Percentiles rank a stretch among this genome's conserved stretches.
phyloP scores from a whole-genome alignment of 2,888 invertebrate species.

The Drosophila stalkeri region DNA sequence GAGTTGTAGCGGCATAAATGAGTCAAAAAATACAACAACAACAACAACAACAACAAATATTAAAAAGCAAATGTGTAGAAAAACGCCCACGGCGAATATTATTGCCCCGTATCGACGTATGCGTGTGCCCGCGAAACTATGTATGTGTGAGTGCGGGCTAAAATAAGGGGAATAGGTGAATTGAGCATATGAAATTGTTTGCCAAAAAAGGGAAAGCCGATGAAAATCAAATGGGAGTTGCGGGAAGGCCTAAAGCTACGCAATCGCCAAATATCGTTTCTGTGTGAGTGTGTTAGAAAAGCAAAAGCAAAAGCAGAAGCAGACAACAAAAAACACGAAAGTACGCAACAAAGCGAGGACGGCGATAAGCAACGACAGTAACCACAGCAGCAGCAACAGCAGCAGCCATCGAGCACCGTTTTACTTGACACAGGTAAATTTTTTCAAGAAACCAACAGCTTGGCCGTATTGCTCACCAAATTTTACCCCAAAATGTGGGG shows the following conservation, averaged over 20 bases:
- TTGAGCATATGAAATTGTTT: slow-evolving; percentile 35
- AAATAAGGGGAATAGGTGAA: slow-evolving; percentile 42
- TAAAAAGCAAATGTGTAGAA: slow-evolving; percentile 41
- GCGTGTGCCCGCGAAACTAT: slow-evolving; percentile 18
- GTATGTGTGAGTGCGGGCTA: slow-evolving; percentile 25
- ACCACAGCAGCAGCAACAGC: slow-evolving; percentile 6
- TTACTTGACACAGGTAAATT: slow-evolving; percentile 47
- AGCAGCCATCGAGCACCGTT: slow-evolving; percentile 15
- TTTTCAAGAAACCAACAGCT: slow-evolving; percentile 24
- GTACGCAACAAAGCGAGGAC: slow-evolving; percentile 38
- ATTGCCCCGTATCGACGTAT: slow-evolving; percentile 28
- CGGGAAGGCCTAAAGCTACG: slow-evolving; percentile 36
- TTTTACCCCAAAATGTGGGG: slow-evolving; percentile 84
- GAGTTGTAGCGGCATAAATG: slow-evolving; percentile 17
- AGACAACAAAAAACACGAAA: slow-evolving; percentile 34
- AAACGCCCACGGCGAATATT: slow-evolving; percentile 66
- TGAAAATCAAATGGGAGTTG: slow-evolving; percentile 51
- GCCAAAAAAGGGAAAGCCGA: slow-evolving; percentile 31
- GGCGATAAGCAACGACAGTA: slow-evolving; percentile 29
- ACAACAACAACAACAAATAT: slow-evolving; percentile 16
- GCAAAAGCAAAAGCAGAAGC: slow-evolving; percentile 13
- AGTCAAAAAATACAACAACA: slow-evolving; percentile 8
- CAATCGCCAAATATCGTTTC: slow-evolving; percentile 37
- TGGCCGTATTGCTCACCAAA: slow-evolving; percentile 83
- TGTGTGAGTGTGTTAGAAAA: slow-evolving; percentile 28